These are phyloP conservation scores for Zaprionus nigranus DNA, from an alignment of 1,140 invertebrate genomes.

Conservation along the genomic window DNA sequence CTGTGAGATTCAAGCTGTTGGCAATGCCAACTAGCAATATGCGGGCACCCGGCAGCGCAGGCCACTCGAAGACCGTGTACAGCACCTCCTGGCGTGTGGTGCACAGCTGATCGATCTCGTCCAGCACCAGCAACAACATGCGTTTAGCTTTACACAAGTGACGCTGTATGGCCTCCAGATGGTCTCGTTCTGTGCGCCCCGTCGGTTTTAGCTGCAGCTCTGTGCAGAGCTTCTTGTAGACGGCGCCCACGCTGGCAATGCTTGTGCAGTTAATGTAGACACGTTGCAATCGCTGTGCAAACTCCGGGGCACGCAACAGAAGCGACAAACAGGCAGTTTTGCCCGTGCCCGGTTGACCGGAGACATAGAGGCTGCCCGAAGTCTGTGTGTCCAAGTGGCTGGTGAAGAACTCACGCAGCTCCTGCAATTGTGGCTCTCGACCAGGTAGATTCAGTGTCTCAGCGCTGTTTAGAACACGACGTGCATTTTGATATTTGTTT, in stretches of 20 bases:
- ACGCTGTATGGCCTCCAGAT: conserved; percentile 88
- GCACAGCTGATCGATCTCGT: conserved; percentile 97
- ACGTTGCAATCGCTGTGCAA: conserved; percentile 87
- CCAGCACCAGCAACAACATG: conserved; percentile 94
- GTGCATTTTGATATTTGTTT: conserved; percentile 86
- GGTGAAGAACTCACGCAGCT: conserved; percentile 89
- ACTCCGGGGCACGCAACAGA: conserved; percentile 88
- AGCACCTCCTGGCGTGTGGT: conserved; percentile 93
- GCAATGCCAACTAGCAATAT: conserved; percentile 96
- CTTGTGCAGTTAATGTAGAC: conserved; percentile 94
- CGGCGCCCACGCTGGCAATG: conserved; percentile 89
- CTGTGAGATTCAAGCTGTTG: conserved; percentile 97
- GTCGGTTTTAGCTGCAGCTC: conserved; percentile 87
- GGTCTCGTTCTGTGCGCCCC: conserved; percentile 87
- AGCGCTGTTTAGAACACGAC: conserved; percentile 89
- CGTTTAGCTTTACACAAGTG: conserved; percentile 88
- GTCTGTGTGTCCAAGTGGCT: conserved; percentile 88
- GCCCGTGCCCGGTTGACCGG: conserved; percentile 97
- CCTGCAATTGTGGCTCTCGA: conserved; percentile 90
- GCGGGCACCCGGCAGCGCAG: conserved; percentile 88
- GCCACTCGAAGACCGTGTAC: conserved; percentile 98
- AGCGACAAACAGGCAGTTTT: conserved; percentile 95
- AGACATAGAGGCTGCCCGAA: conserved; percentile 95
- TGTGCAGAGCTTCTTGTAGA: conserved; percentile 89
- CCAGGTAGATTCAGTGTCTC: conserved; percentile 89